These are phyloP conservation scores for Sarcophaga bullata DNA, from an alignment of 1,140 invertebrate species.

Conservation along the genomic window DNA sequence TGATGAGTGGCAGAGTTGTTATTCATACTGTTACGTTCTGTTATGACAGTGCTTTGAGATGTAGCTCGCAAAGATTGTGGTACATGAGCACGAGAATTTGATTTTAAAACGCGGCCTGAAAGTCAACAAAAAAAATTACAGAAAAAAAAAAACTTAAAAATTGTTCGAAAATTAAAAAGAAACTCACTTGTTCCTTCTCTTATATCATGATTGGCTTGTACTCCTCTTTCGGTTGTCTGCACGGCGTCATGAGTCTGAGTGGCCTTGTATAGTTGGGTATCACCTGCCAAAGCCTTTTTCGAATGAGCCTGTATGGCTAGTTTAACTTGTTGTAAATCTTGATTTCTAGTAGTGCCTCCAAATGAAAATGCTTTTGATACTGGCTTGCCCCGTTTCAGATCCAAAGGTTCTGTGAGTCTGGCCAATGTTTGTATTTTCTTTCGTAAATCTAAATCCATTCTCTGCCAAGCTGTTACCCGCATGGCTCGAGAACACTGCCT, in stretches of 20 bases:
- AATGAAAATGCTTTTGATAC: slow-evolving; percentile 60
- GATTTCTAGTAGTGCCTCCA: slow-evolving; percentile 64
- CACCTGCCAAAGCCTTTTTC: slow-evolving; percentile 58
- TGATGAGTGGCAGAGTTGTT: slow-evolving; percentile 45
- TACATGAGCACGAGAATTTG: slow-evolving; percentile 58
- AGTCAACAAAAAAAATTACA: slow-evolving; percentile 1
- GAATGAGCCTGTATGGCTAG: slow-evolving; percentile 70
- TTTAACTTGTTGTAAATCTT: slow-evolving; percentile 71
- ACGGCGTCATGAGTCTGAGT: slow-evolving; percentile 58
- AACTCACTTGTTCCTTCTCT: slow-evolving; percentile 52
- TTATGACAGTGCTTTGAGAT: slow-evolving; percentile 50
- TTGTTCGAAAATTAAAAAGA: background rate
- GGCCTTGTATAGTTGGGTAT: slow-evolving; percentile 60
- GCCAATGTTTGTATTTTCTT: slow-evolving; percentile 72
- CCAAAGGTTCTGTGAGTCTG: slow-evolving; percentile 66
- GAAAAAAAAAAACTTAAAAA: background rate
- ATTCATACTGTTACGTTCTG: slow-evolving; percentile 49
- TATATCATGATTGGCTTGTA: slow-evolving; percentile 58
- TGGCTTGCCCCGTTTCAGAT: slow-evolving; percentile 55
- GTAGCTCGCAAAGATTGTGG: slow-evolving; percentile 54
- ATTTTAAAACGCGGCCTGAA: slow-evolving; percentile 48
- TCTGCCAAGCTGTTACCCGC: slow-evolving; percentile 72
- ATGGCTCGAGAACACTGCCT: slow-evolving; percentile 72
- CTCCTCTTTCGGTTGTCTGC: slow-evolving; percentile 59
- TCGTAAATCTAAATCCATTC: slow-evolving; percentile 72